Base-by-base conservation (phyloP, 2,888 invertebrate species). In the Drosophila neotestacea region DNA sequence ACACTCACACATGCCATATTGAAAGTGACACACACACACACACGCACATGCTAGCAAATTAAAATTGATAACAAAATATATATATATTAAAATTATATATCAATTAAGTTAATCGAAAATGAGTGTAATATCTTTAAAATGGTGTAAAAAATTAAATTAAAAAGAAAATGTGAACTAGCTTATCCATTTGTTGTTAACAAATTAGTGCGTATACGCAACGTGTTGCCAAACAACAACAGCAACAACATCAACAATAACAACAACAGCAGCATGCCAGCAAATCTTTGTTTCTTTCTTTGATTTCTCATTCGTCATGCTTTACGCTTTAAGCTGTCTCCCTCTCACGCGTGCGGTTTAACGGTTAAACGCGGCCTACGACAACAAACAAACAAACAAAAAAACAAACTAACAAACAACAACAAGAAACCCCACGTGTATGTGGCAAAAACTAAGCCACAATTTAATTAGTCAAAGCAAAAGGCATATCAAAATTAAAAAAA, bases 351-450 rank as follows among this genome's bases (percentile, higher is more conserved):
- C 46, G 68, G 52, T 41, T 56, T 51, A 72, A 63, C 73, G 72
- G 68, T 58, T 61, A 68, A 65, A 32, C 77, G 62, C 69, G 79
- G 70, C 79, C 82, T 77, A 81, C 80, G 83, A 77, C 80, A 71
- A 79, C 61, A 70, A 67, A 59, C 50, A 67, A 64, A 41, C 48
- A 62, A 62, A 51, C 50, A 54, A 72, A 70, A 64, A 54, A 68
- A 63, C 48, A 63, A 65, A 72, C 48, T 58, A 62, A 51, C 50
- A 54, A 72, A 70, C 66, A 54, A 68, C 16, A 22, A 42, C 11
- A 48, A 46, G 30, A 28, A 60, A 64, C 46, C 52, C 61, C 73
- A 56, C 63, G 73, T 72, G 73, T 61, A 39, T 32, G 32, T 55
- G 52, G 67, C 10, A 27, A 28, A 59, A 73, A 46, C 48, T 27